Evolutionary conservation across 2,113 vertebrate species (phyloP), one percentile per base, ranked within the genome.

Genomic region (Charadrius vociferus): DNA sequence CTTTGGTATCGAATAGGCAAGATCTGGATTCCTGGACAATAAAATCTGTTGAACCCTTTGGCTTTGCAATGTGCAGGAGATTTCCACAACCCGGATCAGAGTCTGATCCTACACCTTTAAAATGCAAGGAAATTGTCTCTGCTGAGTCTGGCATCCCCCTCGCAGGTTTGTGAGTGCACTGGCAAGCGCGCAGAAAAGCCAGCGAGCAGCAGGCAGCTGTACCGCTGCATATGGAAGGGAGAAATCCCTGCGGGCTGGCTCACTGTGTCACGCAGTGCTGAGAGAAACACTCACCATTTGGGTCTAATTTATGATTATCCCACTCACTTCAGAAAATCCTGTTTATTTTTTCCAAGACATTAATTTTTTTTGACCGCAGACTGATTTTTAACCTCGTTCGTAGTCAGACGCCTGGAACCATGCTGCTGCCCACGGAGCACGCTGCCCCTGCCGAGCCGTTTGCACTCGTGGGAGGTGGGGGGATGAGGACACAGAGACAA

Each of bases 281-380:
- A 37, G 15, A 91, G 56, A 37, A 90, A 75, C 90, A 65, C 74
- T 88, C 14, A 5, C 65, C 59, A 22, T 56, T 91, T 66, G 77
- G 71, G 49, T 36, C 45, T 61, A 45, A 89, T 93, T 89, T 73
- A 65, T 52, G 78, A 41, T 71, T 93, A 63, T 75, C 56, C 79
- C 82, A 29, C 32, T 88, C 66, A 62, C 81, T 92, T 59, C 66
- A 72, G 90, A 82, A 92, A 95, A 94, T 45, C 45, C 41, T 90
- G 59, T 72, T 93, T 90, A 16, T 90, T 90, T 96, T 93, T 93
- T 79, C 84, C 12, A 12, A 80, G 53, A 73, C 59, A 59, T 79
- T 93, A 49, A 29, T 78, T 89, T 74, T 73, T 72, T 86, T 68
- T 84, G 65, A 53, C 21, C 0, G 0, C 55, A 39, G 90, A 68